Conservation (phyloP, 2,888 invertebrate genomes). For the Eristalinus sepulchralis region DNA sequence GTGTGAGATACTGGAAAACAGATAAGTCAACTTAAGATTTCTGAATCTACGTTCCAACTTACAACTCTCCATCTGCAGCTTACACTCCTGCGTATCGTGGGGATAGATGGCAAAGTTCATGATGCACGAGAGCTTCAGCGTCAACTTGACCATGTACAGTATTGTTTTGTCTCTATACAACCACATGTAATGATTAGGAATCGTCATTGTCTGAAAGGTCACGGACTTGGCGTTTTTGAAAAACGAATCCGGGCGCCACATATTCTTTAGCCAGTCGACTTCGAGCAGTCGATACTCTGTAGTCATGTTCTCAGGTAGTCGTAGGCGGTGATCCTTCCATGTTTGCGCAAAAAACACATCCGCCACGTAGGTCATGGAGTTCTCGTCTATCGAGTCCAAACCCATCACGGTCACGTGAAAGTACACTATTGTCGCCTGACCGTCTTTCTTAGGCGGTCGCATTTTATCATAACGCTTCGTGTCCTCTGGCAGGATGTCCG, state of each 20-base stretch:
- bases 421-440: slow-evolving; percentile 92
- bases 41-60: slow-evolving; percentile 80
- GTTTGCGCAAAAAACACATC: slow-evolving; percentile 96
- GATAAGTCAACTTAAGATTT: background rate
- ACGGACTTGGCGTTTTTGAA: slow-evolving; percentile 97
- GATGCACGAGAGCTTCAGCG: slow-evolving; percentile 92
- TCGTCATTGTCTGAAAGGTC: slow-evolving; percentile 96
- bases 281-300: slow-evolving; percentile 93
- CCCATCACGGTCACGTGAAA: slow-evolving; percentile 98
- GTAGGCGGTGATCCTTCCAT: slow-evolving; percentile 93
- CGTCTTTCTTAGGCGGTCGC: slow-evolving; percentile 94
- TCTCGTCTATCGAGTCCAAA: slow-evolving; percentile 96
- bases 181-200: slow-evolving; percentile 96
- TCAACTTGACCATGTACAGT: slow-evolving; percentile 92
- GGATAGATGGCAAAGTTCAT: slow-evolving; percentile 98
- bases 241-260: slow-evolving; percentile 97
- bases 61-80: slow-evolving; percentile 97
- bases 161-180: slow-evolving; percentile 93
- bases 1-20: slow-evolving; percentile 89
- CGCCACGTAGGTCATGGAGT: slow-evolving; percentile 96
- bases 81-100: slow-evolving; percentile 96
- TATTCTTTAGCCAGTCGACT: slow-evolving; percentile 94
- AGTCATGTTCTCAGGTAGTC: slow-evolving; percentile 95
- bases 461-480: slow-evolving; percentile 95
- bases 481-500: slow-evolving; percentile 92